Percentiles rank a stretch among this genome's conserved stretches.
Conservation (phyloP, 1,140 invertebrate genomes). For the Penaeus japonicus region DNA sequence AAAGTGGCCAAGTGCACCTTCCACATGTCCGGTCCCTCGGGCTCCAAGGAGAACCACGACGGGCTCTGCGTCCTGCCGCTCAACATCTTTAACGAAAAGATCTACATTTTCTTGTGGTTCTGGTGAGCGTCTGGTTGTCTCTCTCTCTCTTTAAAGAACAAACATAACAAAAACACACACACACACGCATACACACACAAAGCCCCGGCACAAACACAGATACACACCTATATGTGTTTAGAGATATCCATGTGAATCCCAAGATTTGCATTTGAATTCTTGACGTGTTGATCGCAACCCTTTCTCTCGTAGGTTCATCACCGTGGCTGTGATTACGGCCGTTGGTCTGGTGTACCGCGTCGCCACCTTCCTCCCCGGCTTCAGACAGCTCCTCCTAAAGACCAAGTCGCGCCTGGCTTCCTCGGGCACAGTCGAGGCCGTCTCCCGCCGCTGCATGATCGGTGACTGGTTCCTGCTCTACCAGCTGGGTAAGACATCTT, state of each 20-base stretch:
- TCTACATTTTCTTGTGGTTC: slow-evolving; percentile 95
- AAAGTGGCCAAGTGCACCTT: slow-evolving; percentile 88
- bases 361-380: slow-evolving; percentile 75
- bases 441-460: slow-evolving; percentile 82
- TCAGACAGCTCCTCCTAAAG: slow-evolving; percentile 61
- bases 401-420: slow-evolving; percentile 61
- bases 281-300: not conserved
- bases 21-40: slow-evolving; percentile 71
- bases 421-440: slow-evolving; percentile 78
- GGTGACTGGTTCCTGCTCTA: slow-evolving; percentile 94
- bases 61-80: slow-evolving; percentile 88
- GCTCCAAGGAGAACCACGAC: slow-evolving; percentile 85
- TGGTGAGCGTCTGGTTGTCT: slow-evolving; percentile 68
- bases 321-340: slow-evolving; percentile 79
- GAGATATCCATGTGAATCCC: no score
- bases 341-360: slow-evolving; percentile 82
- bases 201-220: no score
- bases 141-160: no score
- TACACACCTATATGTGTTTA: no score
- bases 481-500: slow-evolving; percentile 77
- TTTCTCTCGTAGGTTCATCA: slow-evolving; percentile 71
- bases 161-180: no score
- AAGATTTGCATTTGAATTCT: no score
- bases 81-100: slow-evolving; percentile 95
- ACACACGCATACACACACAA: no score